These are phyloP conservation scores for Leptarthrus brevirostris DNA, from an alignment of 2,888 invertebrate genomes.

Conservation along the genomic window DNA sequence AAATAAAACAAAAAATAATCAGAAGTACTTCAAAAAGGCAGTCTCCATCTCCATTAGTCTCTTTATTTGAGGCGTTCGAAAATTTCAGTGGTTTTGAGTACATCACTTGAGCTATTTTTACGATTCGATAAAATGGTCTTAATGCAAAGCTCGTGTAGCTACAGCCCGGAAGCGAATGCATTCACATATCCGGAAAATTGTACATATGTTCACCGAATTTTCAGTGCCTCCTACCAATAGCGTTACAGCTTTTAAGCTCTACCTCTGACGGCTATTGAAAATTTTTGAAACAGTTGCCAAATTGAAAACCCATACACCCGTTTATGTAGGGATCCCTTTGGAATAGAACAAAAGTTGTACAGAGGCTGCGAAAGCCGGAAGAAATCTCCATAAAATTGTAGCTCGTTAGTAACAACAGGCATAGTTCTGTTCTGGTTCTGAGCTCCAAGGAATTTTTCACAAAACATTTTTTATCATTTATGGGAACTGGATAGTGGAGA, in stretches of 20 bases:
- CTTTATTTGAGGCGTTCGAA: no score
- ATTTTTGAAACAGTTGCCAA: slow-evolving; percentile 39
- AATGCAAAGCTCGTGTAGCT: slow-evolving; percentile 5
- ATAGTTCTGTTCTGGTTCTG: no score
- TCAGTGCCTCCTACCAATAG: neutral
- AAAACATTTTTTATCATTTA: slow-evolving; percentile 35
- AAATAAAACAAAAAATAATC: no score
- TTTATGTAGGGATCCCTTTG: neutral
- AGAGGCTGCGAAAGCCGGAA: neutral
- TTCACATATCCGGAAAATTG: neutral
- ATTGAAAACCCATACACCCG: slow-evolving; percentile 23
- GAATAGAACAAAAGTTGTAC: neutral
- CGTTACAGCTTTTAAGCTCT: slow-evolving; percentile 16
- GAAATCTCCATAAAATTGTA: slow-evolving; percentile 6
- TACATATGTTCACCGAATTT: slow-evolving; percentile 5
- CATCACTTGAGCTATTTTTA: slow-evolving; percentile 35
- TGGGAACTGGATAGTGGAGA: neutral
- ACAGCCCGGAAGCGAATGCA: neutral
- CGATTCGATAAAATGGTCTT: slow-evolving; percentile 7
- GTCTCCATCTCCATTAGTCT: no score
- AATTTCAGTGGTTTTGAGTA: no score
- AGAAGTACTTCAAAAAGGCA: no score
- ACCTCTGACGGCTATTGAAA: slow-evolving; percentile 29
- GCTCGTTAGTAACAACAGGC: slow-evolving; percentile 13
- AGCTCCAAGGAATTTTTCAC: slow-evolving; percentile 20